Evolutionary conservation across 2,888 invertebrate species (phyloP).

Genomic region (Blomia tropicalis): DNA sequence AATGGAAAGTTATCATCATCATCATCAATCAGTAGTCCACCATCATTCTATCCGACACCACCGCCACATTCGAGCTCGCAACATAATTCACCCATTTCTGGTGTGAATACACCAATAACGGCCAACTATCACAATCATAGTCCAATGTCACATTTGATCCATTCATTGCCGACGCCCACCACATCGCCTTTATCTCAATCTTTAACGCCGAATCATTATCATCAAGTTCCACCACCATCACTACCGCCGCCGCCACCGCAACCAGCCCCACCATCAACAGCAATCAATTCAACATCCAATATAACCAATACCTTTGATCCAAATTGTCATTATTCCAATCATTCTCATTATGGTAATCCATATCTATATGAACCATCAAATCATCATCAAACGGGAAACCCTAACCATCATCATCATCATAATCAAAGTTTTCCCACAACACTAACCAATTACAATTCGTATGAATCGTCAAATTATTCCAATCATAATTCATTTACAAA

Average conservation of each 20-base stretch:
- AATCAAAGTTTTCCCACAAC: too few relatives aligned
- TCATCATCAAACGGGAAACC: not conserved
- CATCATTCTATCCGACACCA: slow-evolving; percentile 9
- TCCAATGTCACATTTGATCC: not conserved
- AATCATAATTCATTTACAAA: not conserved
- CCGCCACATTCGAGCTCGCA: slow-evolving; percentile 12
- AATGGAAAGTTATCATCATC: too few relatives aligned
- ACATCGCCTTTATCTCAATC: not conserved
- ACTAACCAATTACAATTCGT: not conserved
- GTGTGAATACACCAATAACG: too few relatives aligned
- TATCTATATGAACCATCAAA: not conserved
- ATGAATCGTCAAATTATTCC: not conserved
- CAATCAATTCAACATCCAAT: not conserved
- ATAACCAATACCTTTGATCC: not conserved
- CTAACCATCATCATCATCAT: too few relatives aligned
- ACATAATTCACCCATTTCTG: slow-evolving; percentile 1
- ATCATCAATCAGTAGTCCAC: slow-evolving; percentile 1
- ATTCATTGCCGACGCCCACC: slow-evolving; percentile 10
- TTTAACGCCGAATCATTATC: not conserved
- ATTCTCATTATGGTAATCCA: not conserved
- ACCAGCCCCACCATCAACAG: not conserved
- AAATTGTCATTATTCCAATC: not conserved
- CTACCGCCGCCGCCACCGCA: not conserved
- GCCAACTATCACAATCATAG: not conserved
- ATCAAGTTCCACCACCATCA: not conserved